phyloP scores from a whole-genome alignment of 2,113 vertebrate genomes.

The Ceratotherium simum region DNA sequence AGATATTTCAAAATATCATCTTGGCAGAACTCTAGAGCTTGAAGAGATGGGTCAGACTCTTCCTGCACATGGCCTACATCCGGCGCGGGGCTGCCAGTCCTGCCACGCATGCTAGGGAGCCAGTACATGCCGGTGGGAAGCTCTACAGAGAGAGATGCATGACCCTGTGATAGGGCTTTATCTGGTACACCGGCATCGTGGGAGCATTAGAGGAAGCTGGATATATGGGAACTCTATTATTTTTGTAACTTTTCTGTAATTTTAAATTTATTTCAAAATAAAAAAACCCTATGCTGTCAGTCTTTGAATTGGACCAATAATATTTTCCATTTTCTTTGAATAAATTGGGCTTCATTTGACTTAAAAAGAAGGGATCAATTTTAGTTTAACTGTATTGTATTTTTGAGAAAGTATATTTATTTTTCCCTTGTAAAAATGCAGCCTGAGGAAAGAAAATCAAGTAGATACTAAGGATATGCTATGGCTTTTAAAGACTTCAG shows the following conservation, averaged over 20 bases:
- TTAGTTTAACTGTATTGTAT: background rate
- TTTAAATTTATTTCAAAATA: conserved; percentile 31
- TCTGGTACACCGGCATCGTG: background rate
- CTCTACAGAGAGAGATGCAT: conserved; percentile 63
- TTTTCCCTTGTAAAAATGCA: background rate
- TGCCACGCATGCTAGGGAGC: conserved; percentile 90
- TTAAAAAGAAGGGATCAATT: background rate
- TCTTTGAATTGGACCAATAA: background rate
- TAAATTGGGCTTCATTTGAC: conserved; percentile 6
- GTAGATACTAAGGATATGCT: background rate
- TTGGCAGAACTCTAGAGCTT: conserved; percentile 92
- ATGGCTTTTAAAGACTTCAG: background rate
- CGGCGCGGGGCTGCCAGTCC: conserved; percentile 46
- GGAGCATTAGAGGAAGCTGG: background rate
- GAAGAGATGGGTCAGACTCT: conserved; percentile 90
- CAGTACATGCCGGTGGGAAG: conserved; percentile 93
- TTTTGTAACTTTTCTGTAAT: background rate
- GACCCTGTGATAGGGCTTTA: background rate
- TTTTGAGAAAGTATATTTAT: background rate
- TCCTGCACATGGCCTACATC: conserved; percentile 79
- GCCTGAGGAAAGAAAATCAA: background rate
- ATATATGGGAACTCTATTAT: background rate
- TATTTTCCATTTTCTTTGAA: background rate
- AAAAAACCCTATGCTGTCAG: background rate
- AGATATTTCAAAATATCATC: conserved; percentile 93